Evolutionary conservation across 1,140 invertebrate genomes (phyloP), one percentile per base, ranked within the genome.

Genomic region (Scaptomyza hsui): DNA sequence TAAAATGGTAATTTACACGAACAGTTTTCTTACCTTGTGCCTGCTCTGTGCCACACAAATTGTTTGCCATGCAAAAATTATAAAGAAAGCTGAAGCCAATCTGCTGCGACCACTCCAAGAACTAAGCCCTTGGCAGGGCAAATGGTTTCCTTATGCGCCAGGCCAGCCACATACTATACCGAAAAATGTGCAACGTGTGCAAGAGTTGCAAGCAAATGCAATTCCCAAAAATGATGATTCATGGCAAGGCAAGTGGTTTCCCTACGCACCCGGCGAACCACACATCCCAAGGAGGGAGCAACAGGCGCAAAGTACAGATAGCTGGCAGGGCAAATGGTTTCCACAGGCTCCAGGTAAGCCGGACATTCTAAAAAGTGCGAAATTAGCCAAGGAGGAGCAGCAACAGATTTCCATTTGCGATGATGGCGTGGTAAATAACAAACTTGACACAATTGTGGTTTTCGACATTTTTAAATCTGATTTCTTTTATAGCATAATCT

Each of bases 371-470:
- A 60, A 42, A 32, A 35, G 2, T 5, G 32, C 4, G 26, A 29
- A 4, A 57, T 1, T 35, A 26, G 52, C 13, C 37, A 57, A 45
- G 13, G 18, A 41, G 4, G 26, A 37, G 0, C 42, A 7, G n/a
- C 3, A 1, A 5, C 13, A 49, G 5, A 9, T 19, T 3, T 1
- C 32, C 18, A 91, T 94, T 39, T 97, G 96, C 90, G 96, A 97
- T 89, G 93, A 96, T 92, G 95, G 93, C 57, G 93, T 94, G 90
- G 95, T 96, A 91, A 73, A 73, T 65, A 55, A 47, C 32, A 37
- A 12, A n/a, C 21, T 6, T 52, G 2, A 9, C 2, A 2, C 5
- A 7, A 10, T 0, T 10, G 18, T 4, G 42, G 9, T 37, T 16
- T 69, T 39, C 47, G 45, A 56, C 4, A 13, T 39, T 39, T 0